Percentiles rank a stretch among this genome's conserved stretches.
phyloP scores from a whole-genome alignment of 2,797 vertebrate species.

The Sebastes miniatus region DNA sequence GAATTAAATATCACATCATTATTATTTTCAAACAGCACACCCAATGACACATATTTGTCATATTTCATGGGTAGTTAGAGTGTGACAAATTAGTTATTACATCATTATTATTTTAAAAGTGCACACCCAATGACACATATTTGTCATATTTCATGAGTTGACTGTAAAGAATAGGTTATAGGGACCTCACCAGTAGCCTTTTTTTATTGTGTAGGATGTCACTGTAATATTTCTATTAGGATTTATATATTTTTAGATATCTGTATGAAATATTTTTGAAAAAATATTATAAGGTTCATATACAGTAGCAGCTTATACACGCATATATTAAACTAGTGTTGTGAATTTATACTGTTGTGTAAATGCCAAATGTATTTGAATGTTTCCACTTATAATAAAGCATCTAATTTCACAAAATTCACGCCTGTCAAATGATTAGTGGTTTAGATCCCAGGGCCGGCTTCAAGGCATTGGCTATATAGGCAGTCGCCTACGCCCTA shows the following conservation, averaged over 20 bases:
- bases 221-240: not conserved
- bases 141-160: not conserved
- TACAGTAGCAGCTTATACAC: not conserved
- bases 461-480: too few relatives aligned
- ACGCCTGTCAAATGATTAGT: not conserved
- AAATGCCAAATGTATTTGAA: not conserved
- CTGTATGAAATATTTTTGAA: not conserved
- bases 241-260: slow-evolving; percentile 11
- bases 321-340: not conserved
- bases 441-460: not conserved
- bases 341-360: not conserved
- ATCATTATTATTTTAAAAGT: not conserved
- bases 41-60: not conserved
- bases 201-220: not conserved
- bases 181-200: not conserved
- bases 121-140: not conserved
- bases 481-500: too few relatives aligned
- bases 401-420: not conserved
- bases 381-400: slow-evolving; percentile 25
- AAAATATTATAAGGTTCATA: not conserved
- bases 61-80: not conserved
- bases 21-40: not conserved
- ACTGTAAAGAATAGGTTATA: not conserved
- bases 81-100: not conserved
- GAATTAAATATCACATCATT: not conserved